Evolutionary conservation across 53 echinoderm and acorn worm genomes (phyloP).

Genomic region (Mesocentrotus franciscanus): DNA sequence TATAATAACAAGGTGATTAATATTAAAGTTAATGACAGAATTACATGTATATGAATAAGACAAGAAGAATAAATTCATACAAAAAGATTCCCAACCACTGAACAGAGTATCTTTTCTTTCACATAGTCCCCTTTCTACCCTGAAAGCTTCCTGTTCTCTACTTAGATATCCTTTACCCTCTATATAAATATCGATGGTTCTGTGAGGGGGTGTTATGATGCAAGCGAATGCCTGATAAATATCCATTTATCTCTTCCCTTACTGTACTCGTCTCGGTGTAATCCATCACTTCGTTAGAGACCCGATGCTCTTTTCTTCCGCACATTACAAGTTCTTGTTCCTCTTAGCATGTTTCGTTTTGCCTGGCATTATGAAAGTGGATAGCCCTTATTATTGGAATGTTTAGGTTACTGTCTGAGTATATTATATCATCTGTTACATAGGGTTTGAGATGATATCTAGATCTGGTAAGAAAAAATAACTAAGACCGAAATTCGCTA

Average conservation of each 20-base stretch:
- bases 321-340: conserved; percentile 10
- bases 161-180: neutral
- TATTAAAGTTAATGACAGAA: too few species aligned
- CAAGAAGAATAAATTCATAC: too few species aligned
- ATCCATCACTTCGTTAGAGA: conserved; percentile 19
- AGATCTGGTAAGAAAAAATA: too few species aligned
- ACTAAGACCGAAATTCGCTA: too few species aligned
- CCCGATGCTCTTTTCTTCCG: neutral
- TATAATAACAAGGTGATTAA: too few species aligned
- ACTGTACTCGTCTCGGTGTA: neutral
- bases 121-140: neutral
- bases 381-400: neutral
- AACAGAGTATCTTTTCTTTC: too few species aligned
- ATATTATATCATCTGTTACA: conserved; percentile 7
- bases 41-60: too few species aligned
- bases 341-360: neutral
- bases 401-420: conserved; percentile 26
- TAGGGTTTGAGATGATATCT: neutral
- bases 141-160: neutral
- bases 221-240: conserved; percentile 14
- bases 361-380: neutral
- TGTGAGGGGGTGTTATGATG: conserved; percentile 3
- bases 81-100: too few species aligned
- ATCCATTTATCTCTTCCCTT: conserved; percentile 5
- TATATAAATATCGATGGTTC: neutral